These are phyloP conservation scores for Araneus ventricosus DNA, from an alignment of 1,140 invertebrate genomes.

Conservation along the genomic window DNA sequence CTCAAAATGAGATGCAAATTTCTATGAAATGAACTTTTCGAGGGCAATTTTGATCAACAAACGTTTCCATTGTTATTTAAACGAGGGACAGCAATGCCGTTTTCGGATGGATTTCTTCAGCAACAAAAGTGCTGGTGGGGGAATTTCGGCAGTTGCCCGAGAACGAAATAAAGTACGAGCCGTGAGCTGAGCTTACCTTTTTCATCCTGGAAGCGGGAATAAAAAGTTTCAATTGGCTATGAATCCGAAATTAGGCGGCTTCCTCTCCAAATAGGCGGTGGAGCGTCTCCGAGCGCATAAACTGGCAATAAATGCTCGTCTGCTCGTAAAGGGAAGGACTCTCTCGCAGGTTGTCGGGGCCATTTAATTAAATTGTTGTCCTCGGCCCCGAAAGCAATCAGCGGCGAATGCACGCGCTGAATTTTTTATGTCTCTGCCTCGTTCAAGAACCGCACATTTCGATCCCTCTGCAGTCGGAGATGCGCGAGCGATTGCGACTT, in stretches of 20 bases:
- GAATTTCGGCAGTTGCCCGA: background rate
- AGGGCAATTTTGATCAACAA: too few relatives aligned
- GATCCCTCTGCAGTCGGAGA: background rate
- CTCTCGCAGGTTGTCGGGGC: background rate
- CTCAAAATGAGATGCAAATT: too few relatives aligned
- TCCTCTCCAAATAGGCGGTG: background rate
- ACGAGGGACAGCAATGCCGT: too few relatives aligned
- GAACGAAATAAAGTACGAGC: background rate
- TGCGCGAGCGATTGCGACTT: background rate
- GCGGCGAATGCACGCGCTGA: background rate
- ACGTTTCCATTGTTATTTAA: too few relatives aligned
- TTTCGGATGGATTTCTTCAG: too few relatives aligned
- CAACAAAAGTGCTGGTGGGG: too few relatives aligned
- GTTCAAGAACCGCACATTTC: background rate
- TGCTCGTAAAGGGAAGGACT: background rate
- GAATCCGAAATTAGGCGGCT: background rate
- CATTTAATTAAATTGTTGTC: conserved; percentile 20
- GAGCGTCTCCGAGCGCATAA: background rate
- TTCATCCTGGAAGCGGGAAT: background rate
- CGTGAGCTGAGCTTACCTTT: background rate
- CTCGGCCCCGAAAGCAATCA: background rate
- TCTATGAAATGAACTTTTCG: too few relatives aligned
- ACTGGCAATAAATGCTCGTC: background rate
- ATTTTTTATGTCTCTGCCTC: background rate
- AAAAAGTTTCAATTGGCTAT: background rate